Percentiles rank a stretch among this genome's conserved stretches.
These are phyloP conservation scores for Galerucella pusilla DNA, from an alignment of 2,888 invertebrate genomes.

Conservation along the genomic window DNA sequence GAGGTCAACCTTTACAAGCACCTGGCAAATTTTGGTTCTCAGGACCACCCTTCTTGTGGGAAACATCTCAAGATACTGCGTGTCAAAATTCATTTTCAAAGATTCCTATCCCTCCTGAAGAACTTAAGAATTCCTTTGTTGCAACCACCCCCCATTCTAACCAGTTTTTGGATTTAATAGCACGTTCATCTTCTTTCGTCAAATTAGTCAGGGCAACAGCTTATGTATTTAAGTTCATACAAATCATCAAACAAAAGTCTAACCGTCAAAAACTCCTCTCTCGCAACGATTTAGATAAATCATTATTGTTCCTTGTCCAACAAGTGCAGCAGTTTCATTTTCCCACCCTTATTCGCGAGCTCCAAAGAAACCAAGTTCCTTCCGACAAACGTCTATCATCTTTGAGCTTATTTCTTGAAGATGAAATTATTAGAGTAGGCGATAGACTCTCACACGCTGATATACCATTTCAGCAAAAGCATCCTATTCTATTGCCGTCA, in stretches of 20 bases:
- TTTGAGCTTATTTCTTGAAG: not conserved
- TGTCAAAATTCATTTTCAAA: slow-evolving; percentile 5
- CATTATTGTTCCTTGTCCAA: not conserved
- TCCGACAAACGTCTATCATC: not conserved
- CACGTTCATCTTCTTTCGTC: not conserved
- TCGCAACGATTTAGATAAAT: not conserved
- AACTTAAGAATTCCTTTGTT: not conserved
- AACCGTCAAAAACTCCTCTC: not conserved
- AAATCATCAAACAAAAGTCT: not conserved
- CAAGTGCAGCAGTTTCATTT: not conserved
- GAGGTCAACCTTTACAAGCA: no score
- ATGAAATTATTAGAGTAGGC: slow-evolving; percentile 6
- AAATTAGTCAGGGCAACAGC: not conserved
- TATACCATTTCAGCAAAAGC: not conserved
- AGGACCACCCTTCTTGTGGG: not conserved
- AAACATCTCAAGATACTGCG: not conserved
- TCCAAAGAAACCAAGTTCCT: not conserved
- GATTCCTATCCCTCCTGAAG: not conserved
- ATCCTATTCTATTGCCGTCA: not conserved
- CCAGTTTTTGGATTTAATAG: not conserved
- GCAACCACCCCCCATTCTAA: not conserved
- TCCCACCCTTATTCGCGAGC: no score
- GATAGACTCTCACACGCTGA: not conserved
- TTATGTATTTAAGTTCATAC: not conserved
- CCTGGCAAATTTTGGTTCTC: no score